Evolutionary conservation across 2,797 vertebrate genomes (phyloP), one percentile per base, ranked within the genome.

Genomic region (Oceanodroma leucorhoa): DNA sequence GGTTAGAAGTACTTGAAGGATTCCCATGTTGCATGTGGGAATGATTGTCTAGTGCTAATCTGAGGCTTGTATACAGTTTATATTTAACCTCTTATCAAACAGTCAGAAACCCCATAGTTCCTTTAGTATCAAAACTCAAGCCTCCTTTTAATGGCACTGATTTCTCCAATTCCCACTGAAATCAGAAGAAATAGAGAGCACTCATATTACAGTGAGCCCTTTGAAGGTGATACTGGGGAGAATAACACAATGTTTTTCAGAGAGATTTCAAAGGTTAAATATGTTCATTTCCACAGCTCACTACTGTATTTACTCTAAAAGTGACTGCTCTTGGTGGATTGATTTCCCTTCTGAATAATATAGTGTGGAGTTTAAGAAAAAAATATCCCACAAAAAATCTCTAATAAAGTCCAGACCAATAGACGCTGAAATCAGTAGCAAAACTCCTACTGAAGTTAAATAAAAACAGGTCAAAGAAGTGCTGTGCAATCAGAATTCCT

Each of bases 1-100:
- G 50, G 67, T 88, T 87, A 92, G 96, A 96, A 94, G n/a, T 62
- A 76, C 75, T 92, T 87, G 73, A 94, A 95, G 70, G 22, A 80
- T 95, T 95, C 76, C 86, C 72, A 80, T 55, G 29, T 17, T 89
- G 54, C 53, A 72, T 36, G 57, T 92, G 57, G 80, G 94, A 96
- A 96, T 91, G 40, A 95, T 46, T 85, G 20, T 82, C 89, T 81
- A 65, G 45, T 92, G 51, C 34, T 94, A 93, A 92, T 79, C 46
- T 94, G 50, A 94, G 30, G 27, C 23, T 83, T 91, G 40, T 90
- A 70, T 51, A 86, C 50, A 77, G 93, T 82, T 95, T 60, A 7
- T n/a, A 46, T 83, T 91, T 78, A 87, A 71, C 19, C 3, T 72
- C 14, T 54, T 94, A 60, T 67, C 71, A 87, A 79, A 64, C 2